Conservation (phyloP, 1,140 invertebrate genomes). For the Euwallacea similis region DNA sequence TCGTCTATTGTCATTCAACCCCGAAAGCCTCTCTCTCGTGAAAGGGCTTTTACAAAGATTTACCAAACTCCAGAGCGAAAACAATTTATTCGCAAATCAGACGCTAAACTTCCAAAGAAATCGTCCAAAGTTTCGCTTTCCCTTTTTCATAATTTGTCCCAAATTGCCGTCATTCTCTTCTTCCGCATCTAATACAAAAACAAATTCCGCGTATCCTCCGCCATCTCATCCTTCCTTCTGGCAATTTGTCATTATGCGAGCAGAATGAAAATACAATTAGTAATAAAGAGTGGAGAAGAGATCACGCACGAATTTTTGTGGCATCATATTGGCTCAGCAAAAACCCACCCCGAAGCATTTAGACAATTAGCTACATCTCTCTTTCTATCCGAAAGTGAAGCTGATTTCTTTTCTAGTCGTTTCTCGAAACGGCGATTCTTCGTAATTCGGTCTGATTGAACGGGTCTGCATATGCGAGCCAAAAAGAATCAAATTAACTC, state of each 20-base stretch:
- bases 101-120: not conserved
- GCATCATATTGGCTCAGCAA: too few species aligned
- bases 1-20: too few species aligned
- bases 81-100: not conserved
- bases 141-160: slow-evolving; percentile 3
- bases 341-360: too few species aligned
- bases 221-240: not conserved
- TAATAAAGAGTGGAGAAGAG: slow-evolving; percentile 6
- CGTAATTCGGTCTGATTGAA: too few species aligned
- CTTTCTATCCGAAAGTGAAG: too few species aligned
- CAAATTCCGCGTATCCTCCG: slow-evolving; percentile 4
- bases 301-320: not conserved
- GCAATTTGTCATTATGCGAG: slow-evolving; percentile 17
- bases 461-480: too few species aligned
- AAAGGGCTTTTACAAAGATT: not conserved
- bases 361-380: too few species aligned
- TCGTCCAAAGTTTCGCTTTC: not conserved
- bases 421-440: too few species aligned
- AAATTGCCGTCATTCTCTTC: not conserved
- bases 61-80: not conserved
- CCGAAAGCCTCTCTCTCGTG: not conserved
- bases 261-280: slow-evolving; percentile 17
- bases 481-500: too few species aligned
- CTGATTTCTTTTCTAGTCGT: too few species aligned
- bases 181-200: not conserved